A percentile compares a stretch with the other conserved stretches of the same genome.
These are phyloP conservation scores for Salmo trutta DNA, from an alignment of 2,797 vertebrate genomes.

Conservation along the genomic window DNA sequence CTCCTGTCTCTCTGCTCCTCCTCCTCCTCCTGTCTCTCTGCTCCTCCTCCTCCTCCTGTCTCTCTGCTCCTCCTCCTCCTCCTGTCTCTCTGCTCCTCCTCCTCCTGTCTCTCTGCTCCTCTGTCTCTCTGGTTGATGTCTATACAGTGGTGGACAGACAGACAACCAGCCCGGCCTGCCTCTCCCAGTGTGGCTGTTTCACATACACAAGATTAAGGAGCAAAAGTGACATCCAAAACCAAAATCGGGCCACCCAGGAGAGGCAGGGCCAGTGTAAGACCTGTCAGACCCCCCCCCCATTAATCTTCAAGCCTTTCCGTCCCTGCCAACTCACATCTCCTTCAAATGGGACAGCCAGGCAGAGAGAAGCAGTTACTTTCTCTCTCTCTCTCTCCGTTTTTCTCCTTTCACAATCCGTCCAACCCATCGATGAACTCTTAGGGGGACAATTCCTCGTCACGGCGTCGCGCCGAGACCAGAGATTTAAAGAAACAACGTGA, in stretches of 20 bases:
- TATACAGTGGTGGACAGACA: conserved; percentile 78
- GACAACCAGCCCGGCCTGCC: conserved; percentile 47
- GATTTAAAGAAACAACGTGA: conserved; percentile 59
- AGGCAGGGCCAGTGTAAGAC: conserved; percentile 90
- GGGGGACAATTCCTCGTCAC: conserved; percentile 71
- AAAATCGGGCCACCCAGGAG: conserved; percentile 98
- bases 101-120: conserved; percentile 61
- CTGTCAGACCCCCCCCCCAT: conserved; percentile 92
- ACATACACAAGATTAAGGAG: conserved; percentile 99
- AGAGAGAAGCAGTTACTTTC: conserved; percentile 61
- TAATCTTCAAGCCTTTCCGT: conserved; percentile 95
- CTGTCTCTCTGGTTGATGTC: conserved; percentile 82
- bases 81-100: too few species aligned
- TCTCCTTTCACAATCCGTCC: conserved; percentile 56
- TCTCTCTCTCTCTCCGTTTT: conserved; percentile 64
- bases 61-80: too few species aligned
- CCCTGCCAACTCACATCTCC: conserved; percentile 96
- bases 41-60: too few species aligned
- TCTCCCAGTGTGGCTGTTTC: conserved; percentile 89
- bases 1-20: too few species aligned
- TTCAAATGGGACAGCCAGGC: conserved; percentile 84
- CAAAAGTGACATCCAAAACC: conserved; percentile 99
- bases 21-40: too few species aligned
- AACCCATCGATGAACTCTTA: conserved; percentile 82
- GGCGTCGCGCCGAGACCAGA: neutral